Base-by-base conservation (phyloP, 2,113 vertebrate species). In the Sylvietta virens region DNA sequence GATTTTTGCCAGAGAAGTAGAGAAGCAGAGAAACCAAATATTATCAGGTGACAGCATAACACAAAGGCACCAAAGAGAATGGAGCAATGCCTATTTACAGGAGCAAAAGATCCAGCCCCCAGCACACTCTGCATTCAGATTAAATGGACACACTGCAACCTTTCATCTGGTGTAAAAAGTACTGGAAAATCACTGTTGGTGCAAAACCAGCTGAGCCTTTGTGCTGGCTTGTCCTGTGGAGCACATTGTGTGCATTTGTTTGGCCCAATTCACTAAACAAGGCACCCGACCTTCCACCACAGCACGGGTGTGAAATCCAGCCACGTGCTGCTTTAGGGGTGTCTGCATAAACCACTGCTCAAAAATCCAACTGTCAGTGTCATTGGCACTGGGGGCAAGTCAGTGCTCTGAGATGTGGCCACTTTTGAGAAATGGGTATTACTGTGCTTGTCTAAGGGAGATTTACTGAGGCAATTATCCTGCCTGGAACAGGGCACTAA, bases 341-440 rank as follows among this genome's bases (percentile, higher is more conserved):
- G 12, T 27, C 82, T 53, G 62, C 64, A 28, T 7, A 23, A 24
- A 40, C 23, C 14, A 19, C 54, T n/a, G 67, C 47, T 78, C 56
- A 74, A 6, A 81, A 62, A 61, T 30, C 51, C 65, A 70, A 0
- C 51, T 50, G 51, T 35, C 6, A 3, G 7, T 42, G 35, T 47
- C 83, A 47, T 0, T 14, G 6, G 54, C 64, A 48, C 24, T 19
- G 31, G 9, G 45, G 71, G 16, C 20, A 35, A 20, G 23, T 4
- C 4, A 0, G 15, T 65, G 56, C 53, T 69, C 62, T 45, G 58
- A 69, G 78, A 89, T 4, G 1, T 4, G 11, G 17, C 61, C 20
- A 0, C 57, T 76, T 40, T 27, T 0, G 1, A 27, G 35, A 88
- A 88, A 76, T 24, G 8, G 1, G 39, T 21, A 19, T 56, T 28